Evolutionary conservation across 2,888 invertebrate species (phyloP).

Genomic region (Acleris literana): DNA sequence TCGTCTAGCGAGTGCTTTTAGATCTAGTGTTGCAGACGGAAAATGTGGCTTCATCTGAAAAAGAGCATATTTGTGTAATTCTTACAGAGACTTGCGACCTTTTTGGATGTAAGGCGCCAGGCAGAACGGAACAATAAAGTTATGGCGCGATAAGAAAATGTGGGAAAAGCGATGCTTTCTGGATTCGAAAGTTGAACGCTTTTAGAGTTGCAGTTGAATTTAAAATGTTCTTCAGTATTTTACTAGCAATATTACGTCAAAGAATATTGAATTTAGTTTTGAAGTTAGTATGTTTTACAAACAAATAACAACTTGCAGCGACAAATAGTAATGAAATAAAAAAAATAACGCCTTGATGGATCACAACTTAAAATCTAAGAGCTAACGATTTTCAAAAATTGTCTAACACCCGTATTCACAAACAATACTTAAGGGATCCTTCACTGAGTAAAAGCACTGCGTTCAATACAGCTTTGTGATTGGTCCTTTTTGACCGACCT

Average conservation of each 20-base stretch:
- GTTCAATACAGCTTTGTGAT: too few relatives aligned
- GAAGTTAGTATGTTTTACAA: too few relatives aligned
- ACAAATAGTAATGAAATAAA: too few relatives aligned
- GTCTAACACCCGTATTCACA: too few relatives aligned
- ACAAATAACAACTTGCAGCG: too few relatives aligned
- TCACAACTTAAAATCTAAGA: too few relatives aligned
- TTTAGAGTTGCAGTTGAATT: slow-evolving; percentile 13
- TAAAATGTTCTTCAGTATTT: slow-evolving; percentile 2
- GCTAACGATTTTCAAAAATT: too few relatives aligned
- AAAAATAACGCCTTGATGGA: too few relatives aligned
- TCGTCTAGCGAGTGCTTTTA: slow-evolving; percentile 37
- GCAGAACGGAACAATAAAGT: slow-evolving; percentile 20
- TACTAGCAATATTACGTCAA: neutral
- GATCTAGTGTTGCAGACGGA: slow-evolving; percentile 35
- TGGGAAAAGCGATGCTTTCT: slow-evolving; percentile 28
- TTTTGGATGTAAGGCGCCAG: neutral
- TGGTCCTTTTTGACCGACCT: too few relatives aligned
- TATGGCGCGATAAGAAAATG: slow-evolving; percentile 35
- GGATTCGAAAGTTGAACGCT: slow-evolving; percentile 21
- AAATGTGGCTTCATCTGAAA: slow-evolving; percentile 11
- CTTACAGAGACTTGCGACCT: slow-evolving; percentile 5
- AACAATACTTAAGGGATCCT: too few relatives aligned
- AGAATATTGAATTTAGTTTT: too few relatives aligned
- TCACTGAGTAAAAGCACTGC: too few relatives aligned
- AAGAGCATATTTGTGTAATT: slow-evolving; percentile 5